Evolutionary conservation across 2,888 invertebrate species (phyloP).

Genomic region (Nomada flava): DNA sequence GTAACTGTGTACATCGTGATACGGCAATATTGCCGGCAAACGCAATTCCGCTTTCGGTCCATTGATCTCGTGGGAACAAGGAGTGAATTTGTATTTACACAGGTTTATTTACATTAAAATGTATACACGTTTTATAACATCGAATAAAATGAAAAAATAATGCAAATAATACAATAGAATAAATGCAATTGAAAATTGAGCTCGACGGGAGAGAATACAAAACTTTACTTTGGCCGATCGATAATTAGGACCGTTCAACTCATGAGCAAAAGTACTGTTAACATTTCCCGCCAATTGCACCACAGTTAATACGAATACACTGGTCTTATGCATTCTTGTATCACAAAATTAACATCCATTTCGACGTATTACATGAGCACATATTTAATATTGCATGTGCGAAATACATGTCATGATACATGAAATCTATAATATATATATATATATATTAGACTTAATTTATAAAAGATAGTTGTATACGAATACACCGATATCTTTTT

Average conservation of each 20-base stretch:
- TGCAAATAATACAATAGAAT: constrained; percentile 59
- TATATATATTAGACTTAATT: neutral
- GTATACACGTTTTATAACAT: constrained; percentile 53
- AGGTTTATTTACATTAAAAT: constrained; percentile 60
- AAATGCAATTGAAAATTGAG: constrained; percentile 70
- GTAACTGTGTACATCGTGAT: constrained; percentile 6
- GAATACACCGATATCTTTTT: constrained; percentile 4
- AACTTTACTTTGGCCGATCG: constrained; percentile 10
- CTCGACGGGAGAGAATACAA: constrained; percentile 40
- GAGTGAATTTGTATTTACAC: constrained; percentile 41
- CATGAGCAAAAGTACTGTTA: constrained; percentile 16
- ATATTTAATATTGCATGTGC: constrained; percentile 20
- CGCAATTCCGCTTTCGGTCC: constrained; percentile 35
- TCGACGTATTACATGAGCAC: constrained; percentile 9
- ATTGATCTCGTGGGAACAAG: constrained; percentile 42
- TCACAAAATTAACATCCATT: constrained; percentile 59
- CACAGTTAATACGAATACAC: constrained; percentile 49
- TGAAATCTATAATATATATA: constrained; percentile 8
- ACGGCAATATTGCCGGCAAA: neutral
- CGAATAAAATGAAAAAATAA: constrained; percentile 65
- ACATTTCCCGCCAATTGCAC: constrained; percentile 57
- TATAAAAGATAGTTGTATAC: constrained; percentile 8
- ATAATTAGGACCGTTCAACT: constrained; percentile 6
- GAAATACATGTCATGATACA: constrained; percentile 5
- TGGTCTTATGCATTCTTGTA: constrained; percentile 52